Conservation (phyloP, 1,140 invertebrate genomes). For the Periplaneta americana region DNA sequence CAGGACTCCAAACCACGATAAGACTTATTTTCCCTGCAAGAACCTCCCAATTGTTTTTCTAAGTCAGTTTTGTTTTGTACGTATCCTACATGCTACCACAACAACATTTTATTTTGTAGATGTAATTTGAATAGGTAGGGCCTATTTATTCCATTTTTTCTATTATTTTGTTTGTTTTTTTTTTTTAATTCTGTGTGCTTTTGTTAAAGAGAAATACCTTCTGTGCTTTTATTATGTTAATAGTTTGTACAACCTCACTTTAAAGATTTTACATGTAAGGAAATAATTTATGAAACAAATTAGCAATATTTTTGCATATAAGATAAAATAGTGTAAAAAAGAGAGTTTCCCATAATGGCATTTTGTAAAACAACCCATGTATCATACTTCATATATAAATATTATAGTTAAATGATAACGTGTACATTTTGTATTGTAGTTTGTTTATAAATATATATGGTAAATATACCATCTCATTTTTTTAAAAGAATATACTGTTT, state of each 20-base stretch:
- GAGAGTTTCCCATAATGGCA: not conserved
- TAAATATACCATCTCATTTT: constrained; percentile 17
- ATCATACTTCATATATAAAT: constrained; percentile 19
- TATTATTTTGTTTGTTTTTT: not conserved
- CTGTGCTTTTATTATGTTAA: not conserved
- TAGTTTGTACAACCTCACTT: not conserved
- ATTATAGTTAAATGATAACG: constrained; percentile 10
- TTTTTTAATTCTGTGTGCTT: not conserved
- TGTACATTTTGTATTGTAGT: constrained; percentile 21
- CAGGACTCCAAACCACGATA: not conserved
- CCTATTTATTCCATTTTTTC: not conserved
- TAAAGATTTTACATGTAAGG: constrained; percentile 3
- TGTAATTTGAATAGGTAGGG: not conserved
- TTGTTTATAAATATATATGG: constrained; percentile 20
- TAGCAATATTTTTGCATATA: constrained; percentile 21
- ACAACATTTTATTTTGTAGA: not conserved
- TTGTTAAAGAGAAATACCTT: not conserved
- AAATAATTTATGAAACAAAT: constrained; percentile 20
- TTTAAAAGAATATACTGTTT: constrained; percentile 4
- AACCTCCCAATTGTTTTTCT: not conserved
- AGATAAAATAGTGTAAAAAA: constrained; percentile 8
- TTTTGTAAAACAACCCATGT: constrained; percentile 18
- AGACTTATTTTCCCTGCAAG: not conserved
- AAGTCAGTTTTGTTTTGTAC: not conserved
- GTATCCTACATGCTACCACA: not conserved